Base-by-base conservation (phyloP, 2,797 vertebrate species). In the Silurus aristotelis region DNA sequence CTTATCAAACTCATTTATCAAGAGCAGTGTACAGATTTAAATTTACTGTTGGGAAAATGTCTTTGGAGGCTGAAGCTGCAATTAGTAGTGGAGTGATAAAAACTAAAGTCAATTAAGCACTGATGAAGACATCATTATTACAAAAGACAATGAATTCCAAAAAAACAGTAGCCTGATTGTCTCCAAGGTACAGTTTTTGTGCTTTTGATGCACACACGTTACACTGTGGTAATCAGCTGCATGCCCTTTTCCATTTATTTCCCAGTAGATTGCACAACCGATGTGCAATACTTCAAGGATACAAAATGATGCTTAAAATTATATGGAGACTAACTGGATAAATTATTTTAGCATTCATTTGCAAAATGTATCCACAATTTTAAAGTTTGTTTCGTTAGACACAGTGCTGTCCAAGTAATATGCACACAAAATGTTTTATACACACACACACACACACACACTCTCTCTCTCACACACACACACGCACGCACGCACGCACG, bases 1-100 rank as follows among this genome's bases (percentile, higher is more conserved):
- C 71, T 25, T 75, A 75, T 75, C 71, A 75, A 75, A 27, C 71
- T 55, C 48, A 75, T 55, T 75, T 55, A 75, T 75, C 13, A 25
- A 8, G 22, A 52, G 19, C 7, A 5, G 68, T 1, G 8, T 31
- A 43, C 22, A n/a, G 20, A n/a, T 25, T 55, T 25, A 17, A 55
- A 75, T 75, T 9, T 75, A 55, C 48, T 52, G 2, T 5, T 75
- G 22, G 71, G n/a, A 75, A 75, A 75, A 75, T 55, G 71, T 55
- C 71, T 75, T 25, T 9, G 5, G 22, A 25, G 48, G 71, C 71
- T 75, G 48, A 55, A 73, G n/a, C 13, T 73, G 13, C 25, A 75
- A 75, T 55, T 75, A 25, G 48, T 25, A 27, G 48, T 27, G 14
- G 71, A 25, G 22, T 72, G 31, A 70, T 70, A 66, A 66, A 67